Evolutionary conservation across 92 coral and sea anemone genomes (phyloP).

Genomic region (Pocillopora grandis): DNA sequence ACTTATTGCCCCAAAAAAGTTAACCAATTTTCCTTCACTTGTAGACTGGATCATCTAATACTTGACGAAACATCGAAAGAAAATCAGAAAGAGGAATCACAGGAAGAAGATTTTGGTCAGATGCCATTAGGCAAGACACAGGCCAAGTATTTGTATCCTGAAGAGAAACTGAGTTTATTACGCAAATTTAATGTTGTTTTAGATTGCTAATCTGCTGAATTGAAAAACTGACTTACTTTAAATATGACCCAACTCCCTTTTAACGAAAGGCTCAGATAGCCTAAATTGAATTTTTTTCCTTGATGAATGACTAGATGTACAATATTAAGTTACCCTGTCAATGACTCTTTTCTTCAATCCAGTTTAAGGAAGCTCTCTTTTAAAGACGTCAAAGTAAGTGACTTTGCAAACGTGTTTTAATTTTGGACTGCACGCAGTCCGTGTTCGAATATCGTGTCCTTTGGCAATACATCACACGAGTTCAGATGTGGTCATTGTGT

Average conservation of each 20-base stretch:
- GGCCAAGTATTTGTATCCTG: constrained; percentile 35
- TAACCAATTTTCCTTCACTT: neutral
- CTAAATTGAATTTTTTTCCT: constrained; percentile 23
- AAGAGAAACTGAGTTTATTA: no score
- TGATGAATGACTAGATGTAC: constrained; percentile 62
- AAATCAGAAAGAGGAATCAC: neutral
- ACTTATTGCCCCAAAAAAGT: neutral
- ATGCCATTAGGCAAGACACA: constrained; percentile 25
- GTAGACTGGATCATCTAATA: constrained; percentile 6
- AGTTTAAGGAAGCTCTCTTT: constrained; percentile 66
- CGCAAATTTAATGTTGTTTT: no score
- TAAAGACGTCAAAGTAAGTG: constrained; percentile 69
- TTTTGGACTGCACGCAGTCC: no score
- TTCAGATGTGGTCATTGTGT: neutral
- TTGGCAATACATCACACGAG: neutral
- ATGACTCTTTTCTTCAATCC: constrained; percentile 85
- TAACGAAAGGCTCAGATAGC: no score
- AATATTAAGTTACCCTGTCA: constrained; percentile 81
- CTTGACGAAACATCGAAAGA: neutral
- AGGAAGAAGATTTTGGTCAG: neutral
- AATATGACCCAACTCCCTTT: no score
- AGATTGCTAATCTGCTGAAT: no score
- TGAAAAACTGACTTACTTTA: no score
- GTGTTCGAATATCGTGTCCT: no score
- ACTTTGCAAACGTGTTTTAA: neutral